Evolutionary conservation across 2,113 vertebrate species (phyloP), one percentile per base, ranked within the genome.

Genomic region (Spermophilus dauricus): DNA sequence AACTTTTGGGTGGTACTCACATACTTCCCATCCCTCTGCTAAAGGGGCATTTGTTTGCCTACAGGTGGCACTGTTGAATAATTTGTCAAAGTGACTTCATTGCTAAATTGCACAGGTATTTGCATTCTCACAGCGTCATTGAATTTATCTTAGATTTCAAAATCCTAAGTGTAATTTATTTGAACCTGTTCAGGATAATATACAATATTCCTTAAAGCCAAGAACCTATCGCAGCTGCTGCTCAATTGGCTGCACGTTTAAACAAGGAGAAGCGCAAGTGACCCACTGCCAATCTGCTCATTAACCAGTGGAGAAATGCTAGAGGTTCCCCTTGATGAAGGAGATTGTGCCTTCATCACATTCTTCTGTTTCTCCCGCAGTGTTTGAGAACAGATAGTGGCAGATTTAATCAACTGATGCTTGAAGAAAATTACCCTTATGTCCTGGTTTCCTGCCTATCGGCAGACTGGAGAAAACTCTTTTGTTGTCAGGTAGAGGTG

Each of bases 61-160:
- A 95, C 56, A 96, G 96, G 94, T 97, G 95, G 96, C 95, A 53
- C 89, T 96, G 72, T 94, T 94, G 87, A 97, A 82, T 53, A 89
- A 92, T 88, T 80, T 87, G 63, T 93, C 94, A 67, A 45, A 86
- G 26, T 63, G 65, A 90, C 45, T 76, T 85, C 76, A 90, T 85
- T 95, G 76, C 51, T 76, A 93, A 85, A 82, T 78, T 82, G 69
- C 89, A 77, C 28, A 75, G 75, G 17, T 76, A 72, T 4, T 10
- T 61, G 30, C 53, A 81, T 90, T 67, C 65, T 92, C 53, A 65
- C 45, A 73, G 42, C 70, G 63, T 92, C 80, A 45, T 78, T 88
- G 61, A 58, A 69, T 81, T 94, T 96, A 24, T 39, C 75, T 94
- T 86, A 89, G 72, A 89, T 12, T 95, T 37, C 90, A 73, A 95